Evolutionary conservation across 2,888 invertebrate genomes (phyloP), one percentile per base, ranked within the genome.

Genomic region (Acanthococcus lagerstroemiae): DNA sequence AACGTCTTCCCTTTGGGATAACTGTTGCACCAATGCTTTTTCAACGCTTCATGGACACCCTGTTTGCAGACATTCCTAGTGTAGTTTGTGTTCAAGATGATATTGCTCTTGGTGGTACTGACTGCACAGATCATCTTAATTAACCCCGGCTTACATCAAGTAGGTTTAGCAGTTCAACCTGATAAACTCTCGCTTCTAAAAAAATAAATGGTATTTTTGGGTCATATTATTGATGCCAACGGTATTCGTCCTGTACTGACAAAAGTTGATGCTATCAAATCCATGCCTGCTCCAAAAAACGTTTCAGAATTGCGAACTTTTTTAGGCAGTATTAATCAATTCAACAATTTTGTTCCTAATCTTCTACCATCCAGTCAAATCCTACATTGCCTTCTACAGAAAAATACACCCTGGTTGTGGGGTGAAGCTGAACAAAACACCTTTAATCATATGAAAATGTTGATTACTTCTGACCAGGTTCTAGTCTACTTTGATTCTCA

Each of bases 31-130:
- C 73, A 54, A 69, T 17, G 6, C 30, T 71, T 1, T 74, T 72
- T 72, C 73, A 74, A 68, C 66, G 71, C 3, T 72, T 70, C 60
- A 74, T 74, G 73, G 74, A 74, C 25, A 70, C 72, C 61, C 60
- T 72, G 15, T 66, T 74, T 25, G 69, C 69, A 22, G 71, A 70
- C 25, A 17, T 73, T 1, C 67, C 69, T 17, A 73, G 72, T 0
- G 70, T 70, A 9, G 69, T 69, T 1, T 73, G 73, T 70, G 72
- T 74, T 65, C 73, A 72, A 27, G 73, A 73, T 65, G 73, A 74
- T 27, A 71, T 72, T 1, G 52, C 22, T 4, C 5, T 63, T 19
- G 61, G 61, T 3, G 61, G 61, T 17, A 30, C 12, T 26, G 52
- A 30, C 19, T n/a, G 26, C 15, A 5, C 2, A 15, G 61, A 50